Conservation (phyloP, 2,797 vertebrate species). For the Anas bahamensis region DNA sequence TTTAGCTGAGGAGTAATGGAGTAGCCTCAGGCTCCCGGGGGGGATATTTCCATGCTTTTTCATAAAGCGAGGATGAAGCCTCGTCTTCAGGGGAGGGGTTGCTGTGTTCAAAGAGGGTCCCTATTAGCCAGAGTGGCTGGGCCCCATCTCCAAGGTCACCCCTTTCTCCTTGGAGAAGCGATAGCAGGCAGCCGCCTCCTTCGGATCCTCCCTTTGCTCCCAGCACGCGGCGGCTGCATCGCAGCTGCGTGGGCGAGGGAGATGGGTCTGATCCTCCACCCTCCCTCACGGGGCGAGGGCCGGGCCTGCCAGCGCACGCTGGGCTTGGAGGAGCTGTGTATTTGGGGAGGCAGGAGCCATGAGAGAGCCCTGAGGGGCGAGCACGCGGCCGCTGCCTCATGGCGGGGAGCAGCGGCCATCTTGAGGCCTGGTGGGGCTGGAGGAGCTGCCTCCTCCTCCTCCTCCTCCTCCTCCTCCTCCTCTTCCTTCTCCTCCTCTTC, state of each 20-base stretch:
- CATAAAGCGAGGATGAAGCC: neutral
- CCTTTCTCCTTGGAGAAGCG: neutral
- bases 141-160: neutral
- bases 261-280: neutral
- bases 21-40: neutral
- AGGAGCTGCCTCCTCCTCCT: neutral
- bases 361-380: neutral
- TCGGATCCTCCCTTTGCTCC: neutral
- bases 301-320: neutral
- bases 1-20: neutral
- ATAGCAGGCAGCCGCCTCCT: neutral
- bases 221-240: accelerated
- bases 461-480: neutral
- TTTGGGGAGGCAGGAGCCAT: neutral
- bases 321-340: neutral
- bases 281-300: neutral
- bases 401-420: neutral
- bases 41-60: neutral
- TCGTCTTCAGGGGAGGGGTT: neutral
- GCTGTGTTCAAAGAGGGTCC: neutral
- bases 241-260: neutral
- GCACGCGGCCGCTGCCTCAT: accelerated
- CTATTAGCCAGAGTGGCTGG: neutral
- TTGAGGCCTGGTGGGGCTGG: neutral
- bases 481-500: neutral